Percentiles rank a stretch among this genome's conserved stretches.
These are phyloP conservation scores for Brevipalpus yothersi DNA, from an alignment of 1,140 invertebrate species.

Conservation along the genomic window DNA sequence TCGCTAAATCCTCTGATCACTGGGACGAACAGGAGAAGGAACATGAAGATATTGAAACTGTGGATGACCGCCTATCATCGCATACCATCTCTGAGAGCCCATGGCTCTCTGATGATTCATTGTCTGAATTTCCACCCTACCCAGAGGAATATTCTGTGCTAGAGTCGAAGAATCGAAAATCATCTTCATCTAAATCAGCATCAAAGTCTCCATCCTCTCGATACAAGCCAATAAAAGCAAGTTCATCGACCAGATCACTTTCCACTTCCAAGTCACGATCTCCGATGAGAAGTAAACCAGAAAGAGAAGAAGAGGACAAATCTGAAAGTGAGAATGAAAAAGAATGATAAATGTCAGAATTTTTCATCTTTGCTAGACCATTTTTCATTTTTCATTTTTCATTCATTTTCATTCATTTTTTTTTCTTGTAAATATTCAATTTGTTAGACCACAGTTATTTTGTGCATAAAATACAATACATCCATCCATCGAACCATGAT, in stretches of 20 bases:
- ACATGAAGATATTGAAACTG: neutral
- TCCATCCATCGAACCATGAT: no score
- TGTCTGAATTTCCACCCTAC: neutral
- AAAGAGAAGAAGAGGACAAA: no score
- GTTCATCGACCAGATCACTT: neutral
- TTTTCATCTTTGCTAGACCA: no score
- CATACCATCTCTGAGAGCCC: neutral
- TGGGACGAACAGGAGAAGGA: neutral
- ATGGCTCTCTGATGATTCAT: neutral
- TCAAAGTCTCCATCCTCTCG: neutral
- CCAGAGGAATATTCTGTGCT: neutral
- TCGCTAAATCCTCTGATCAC: no score
- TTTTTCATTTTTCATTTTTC: no score
- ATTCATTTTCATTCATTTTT: no score
- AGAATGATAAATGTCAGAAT: no score
- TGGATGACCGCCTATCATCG: neutral
- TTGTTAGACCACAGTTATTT: no score
- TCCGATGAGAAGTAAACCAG: no score
- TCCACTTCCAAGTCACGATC: neutral
- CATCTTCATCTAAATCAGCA: neutral
- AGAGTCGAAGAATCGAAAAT: neutral
- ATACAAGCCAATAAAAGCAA: neutral
- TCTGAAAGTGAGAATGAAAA: no score
- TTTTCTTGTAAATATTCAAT: no score
- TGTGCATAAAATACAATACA: no score